Evolutionary conservation across 37 sponge, comb jelly and placozoan species (phyloP), one percentile per base, ranked within the genome.

Genomic region (Chondrilla cf. caribensis): DNA sequence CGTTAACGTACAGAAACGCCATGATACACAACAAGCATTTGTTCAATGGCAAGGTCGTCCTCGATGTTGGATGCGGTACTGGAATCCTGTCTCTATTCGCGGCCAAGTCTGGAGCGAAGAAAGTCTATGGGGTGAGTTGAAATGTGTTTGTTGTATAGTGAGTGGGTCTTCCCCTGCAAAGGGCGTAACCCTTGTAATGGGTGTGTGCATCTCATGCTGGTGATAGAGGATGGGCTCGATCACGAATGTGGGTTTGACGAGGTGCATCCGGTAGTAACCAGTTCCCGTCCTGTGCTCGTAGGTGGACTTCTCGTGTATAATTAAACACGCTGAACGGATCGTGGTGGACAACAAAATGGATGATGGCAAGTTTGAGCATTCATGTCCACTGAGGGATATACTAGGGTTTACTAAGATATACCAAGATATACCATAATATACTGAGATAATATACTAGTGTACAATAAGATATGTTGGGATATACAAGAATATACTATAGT

Each of bases 1-100:
- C 96, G 14, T 60, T 93, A 37, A 98, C 98, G 35, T 98, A 98
- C 85, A 86, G 94, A 15, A 91, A 95, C 64, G 86, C 94, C 72
- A 95, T 98, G 80, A 88, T 90, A 44, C 91, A 95, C 86, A 98
- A 98, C 92, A 95, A 87, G 79, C 98, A 98, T 67, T 87, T 98
- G 77, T 95, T 98, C 84, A 77, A 75, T 29, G 98, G 86, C 58
- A 95, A 95, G 84, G 84, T 90, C 0, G 94, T 98, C 21, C 85
- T 98, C 37, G 98, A 98, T 67, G 96, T 98, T 26, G 98, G 98
- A 22, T 98, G 99, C 86, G 99, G 99, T 0, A 98, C 96, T 31
- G 99, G 96, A 11, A 98, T 98, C 42, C 93, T 98, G 85, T 89
- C 90, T 60, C 89, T 98, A 94, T 95, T 95, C 43, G 95, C 90